Base-by-base conservation (phyloP, 2,113 vertebrate species). In the Pungitius pungitius region DNA sequence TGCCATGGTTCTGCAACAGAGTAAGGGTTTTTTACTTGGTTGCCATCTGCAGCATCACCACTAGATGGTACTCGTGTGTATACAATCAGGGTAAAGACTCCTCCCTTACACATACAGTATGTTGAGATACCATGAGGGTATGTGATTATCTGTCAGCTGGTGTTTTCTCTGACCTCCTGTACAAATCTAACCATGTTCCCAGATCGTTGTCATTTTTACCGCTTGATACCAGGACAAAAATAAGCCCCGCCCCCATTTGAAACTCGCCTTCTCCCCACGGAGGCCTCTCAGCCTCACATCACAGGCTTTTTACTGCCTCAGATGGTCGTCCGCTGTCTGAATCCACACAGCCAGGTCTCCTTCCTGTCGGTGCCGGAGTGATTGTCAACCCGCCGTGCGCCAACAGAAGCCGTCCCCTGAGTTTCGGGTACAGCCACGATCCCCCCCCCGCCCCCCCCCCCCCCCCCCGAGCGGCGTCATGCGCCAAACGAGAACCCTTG, bases 151-250 rank as follows among this genome's bases (percentile, higher is more conserved):
- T 49, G 62, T 45, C 59, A 61, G 39, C 42, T 64, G 33, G 26
- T 49, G 15, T 43, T 62, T 39, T 5, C 10, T 26, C n/a, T 11
- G 17, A 59, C 42, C 14, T 35, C 10, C 27, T 45, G 33, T 35
- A 51, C 59, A n/a, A 52, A 13, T n/a, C 14, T 52, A 27, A 5
- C 24, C 4, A 1, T 35, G 33, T n/a, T n/a, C 9, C n/a, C 39
- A 64, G 12, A 22, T 47, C 13, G 22, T 1, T n/a, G 4, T 55
- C 20, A 26, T 55, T 33, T 30, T 42, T 43, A 33, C 30, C 4
- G 1, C 30, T 56, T 80, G n/a, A 30, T 30, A n/a, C n/a, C n/a
- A n/a, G 33, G 47, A 81, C 22, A 52, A 61, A 75, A 63, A 52
- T 54, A 78, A 63, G 43, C 37, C 55, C 43, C 18, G 24, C 8